Base-by-base conservation (phyloP, 2,888 invertebrate genomes). In the Phasia obesa region DNA sequence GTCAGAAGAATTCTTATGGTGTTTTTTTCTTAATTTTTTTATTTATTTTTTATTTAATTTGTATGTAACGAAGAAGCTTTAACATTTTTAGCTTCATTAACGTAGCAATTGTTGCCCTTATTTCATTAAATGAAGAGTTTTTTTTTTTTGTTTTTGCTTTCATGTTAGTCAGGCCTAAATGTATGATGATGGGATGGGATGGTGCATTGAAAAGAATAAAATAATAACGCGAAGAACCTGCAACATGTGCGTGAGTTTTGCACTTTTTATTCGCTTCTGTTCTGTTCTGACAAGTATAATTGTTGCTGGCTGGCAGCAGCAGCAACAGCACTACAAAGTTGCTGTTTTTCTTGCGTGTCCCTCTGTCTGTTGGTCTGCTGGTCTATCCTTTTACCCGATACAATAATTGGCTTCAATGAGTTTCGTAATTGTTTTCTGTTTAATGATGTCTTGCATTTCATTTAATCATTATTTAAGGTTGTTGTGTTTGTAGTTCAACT, bases 351-450 rank as follows among this genome's bases (percentile, higher is more conserved):
- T 53, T 53, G 67, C 27, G 21, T 70, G 49, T 23, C 25, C 17
- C 35, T 55, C 44, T 87, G 87, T 88, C 57, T 64, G 81, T 67
- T 69, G 77, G 77, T 74, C 82, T 21, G 57, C 47, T 17, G 64
- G 76, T 67, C 77, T 82, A 82, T 82, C 82, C 73, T 79, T 67
- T 74, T 74, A 35, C 73, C 77, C 73, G 78, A 69, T 74, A 78
- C 88, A 88, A 89, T 89, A 89, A 89, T 89, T 89, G 89, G 88
- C 89, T 89, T 89, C 88, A 89, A 89, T 89, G 88, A 88, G 88
- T 89, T 88, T 88, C 88, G 88, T 89, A 89, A 89, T 89, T 89
- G 88, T 88, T 89, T 84, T 85, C 79, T 74, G 55, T 69, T 81
- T 81, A 85, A 84, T 84, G 81, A 85, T 84, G 84, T 84, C 85